Base-by-base conservation (phyloP, 2,888 invertebrate species). In the Idaea dimidiata region DNA sequence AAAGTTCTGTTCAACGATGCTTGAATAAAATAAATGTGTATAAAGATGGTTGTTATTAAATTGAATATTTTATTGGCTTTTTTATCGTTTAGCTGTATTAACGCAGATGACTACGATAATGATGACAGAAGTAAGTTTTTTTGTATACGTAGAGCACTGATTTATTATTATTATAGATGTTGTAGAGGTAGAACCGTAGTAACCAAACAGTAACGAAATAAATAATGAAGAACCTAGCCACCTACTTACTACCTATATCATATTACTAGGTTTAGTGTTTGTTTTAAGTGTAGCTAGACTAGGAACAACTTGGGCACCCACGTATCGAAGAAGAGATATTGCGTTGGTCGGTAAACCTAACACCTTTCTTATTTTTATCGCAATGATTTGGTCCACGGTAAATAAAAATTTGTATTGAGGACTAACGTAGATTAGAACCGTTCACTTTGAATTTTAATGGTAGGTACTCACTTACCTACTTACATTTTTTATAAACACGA, bases 111-210 rank as follows among this genome's bases (percentile, higher is more conserved):
- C 67, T 85, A 83, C 64, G 86, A 84, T 67, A 82, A 77, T 72
- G 85, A 86, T 58, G 85, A 86, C 53, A 82, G 81, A 78, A 68
- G 87, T 87, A 77, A 87, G 87, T 79, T 62, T 0, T n/a, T 32
- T 58, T 55, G 43, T 16, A 33, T 57, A 43, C 3, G 4, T 17
- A 0, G 0, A 32, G 54, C 32, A 60, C 16, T 56, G 4, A 24
- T 3, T 24, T 24, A 24, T 24, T 24, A 24, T 5, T n/a, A n/a
- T n/a, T n/a, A n/a, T n/a, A n/a, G n/a, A n/a, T n/a, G n/a, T n/a
- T n/a, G n/a, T n/a, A n/a, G n/a, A n/a, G n/a, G n/a, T n/a, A n/a
- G n/a, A n/a, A n/a, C n/a, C n/a, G n/a, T n/a, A n/a, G n/a, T n/a
- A n/a, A n/a, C n/a, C n/a, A n/a, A n/a, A 43, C 8, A 43, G 10